phyloP scores from a whole-genome alignment of 2,888 invertebrate genomes.

The Hypsopygia costalis region DNA sequence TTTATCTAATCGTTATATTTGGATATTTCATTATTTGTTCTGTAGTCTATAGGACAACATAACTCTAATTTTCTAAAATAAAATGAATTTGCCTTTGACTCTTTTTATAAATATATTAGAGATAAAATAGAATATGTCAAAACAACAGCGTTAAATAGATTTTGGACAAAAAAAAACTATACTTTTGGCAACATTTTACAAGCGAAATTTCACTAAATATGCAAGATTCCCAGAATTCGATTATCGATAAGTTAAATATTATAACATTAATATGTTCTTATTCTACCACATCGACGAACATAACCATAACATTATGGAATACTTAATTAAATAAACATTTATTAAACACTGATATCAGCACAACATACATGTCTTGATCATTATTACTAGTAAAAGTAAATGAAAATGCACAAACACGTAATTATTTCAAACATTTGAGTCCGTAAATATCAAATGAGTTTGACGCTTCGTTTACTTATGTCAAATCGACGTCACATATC shows the following conservation, averaged over 20 bases:
- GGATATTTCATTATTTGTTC: too few species aligned
- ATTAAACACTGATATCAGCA: conserved; percentile 23
- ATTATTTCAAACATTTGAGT: neutral
- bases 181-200: conserved; percentile 42
- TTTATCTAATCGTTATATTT: too few species aligned
- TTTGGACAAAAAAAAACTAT: conserved; percentile 12
- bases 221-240: conserved; percentile 11
- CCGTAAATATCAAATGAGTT: conserved; percentile 2
- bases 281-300: conserved; percentile 46
- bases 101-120: neutral
- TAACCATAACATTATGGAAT: conserved; percentile 47
- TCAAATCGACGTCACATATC: conserved; percentile 5
- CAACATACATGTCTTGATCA: conserved; percentile 48
- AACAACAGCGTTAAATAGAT: conserved; percentile 1
- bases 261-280: conserved; percentile 38
- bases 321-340: conserved; percentile 27
- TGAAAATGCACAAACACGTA: neutral
- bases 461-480: neutral
- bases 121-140: neutral
- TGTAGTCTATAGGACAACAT: too few species aligned
- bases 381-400: conserved; percentile 21
- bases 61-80: too few species aligned
- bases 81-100: neutral
- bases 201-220: conserved; percentile 13
- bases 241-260: conserved; percentile 22